phyloP scores from a whole-genome alignment of 2,113 vertebrate genomes.

The Illadopsis cleaveri region DNA sequence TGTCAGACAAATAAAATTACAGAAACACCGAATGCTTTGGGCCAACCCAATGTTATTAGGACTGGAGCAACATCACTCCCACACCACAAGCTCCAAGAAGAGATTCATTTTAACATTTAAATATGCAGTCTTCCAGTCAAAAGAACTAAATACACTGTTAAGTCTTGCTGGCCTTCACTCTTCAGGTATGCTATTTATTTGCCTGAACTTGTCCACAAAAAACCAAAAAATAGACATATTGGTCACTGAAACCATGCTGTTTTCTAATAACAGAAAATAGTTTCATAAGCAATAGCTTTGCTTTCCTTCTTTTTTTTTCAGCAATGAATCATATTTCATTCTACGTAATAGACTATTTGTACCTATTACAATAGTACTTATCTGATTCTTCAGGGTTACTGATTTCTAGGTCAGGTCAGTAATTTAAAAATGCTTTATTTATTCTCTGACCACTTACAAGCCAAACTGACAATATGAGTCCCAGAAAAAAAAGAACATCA shows the following conservation, averaged over 20 bases:
- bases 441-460: background rate
- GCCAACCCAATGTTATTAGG: background rate
- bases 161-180: background rate
- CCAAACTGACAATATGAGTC: background rate
- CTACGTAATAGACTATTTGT: background rate
- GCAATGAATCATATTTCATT: background rate
- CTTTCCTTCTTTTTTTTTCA: too few species aligned
- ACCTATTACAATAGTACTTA: background rate
- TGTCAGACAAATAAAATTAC: background rate
- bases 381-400: background rate
- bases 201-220: background rate
- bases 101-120: background rate
- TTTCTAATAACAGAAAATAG: background rate
- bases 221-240: background rate
- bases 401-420: background rate
- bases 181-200: background rate
- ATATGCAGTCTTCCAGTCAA: background rate
- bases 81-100: background rate
- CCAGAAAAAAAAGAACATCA: background rate
- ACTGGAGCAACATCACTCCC: background rate
- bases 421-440: background rate
- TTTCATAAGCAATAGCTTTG: background rate
- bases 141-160: background rate
- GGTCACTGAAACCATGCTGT: background rate
- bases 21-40: background rate